These are phyloP conservation scores for Pseudorectes ferrugineus DNA, from an alignment of 2,113 vertebrate species.

Conservation along the genomic window DNA sequence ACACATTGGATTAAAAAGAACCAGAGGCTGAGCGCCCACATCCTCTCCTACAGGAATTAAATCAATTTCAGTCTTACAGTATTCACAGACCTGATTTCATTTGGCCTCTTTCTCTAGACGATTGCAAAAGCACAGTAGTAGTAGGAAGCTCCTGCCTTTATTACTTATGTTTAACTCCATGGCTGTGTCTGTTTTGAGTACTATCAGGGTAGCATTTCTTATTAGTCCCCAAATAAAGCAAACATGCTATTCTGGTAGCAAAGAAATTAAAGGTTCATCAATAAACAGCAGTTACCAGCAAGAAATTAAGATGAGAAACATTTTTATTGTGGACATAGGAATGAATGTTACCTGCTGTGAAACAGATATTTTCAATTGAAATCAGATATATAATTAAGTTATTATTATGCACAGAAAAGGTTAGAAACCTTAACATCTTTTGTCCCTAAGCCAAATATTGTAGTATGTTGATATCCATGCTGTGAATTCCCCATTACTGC, in stretches of 20 bases:
- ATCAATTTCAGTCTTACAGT: not conserved
- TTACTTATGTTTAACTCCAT: not conserved
- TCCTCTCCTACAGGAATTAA: conserved; percentile 24
- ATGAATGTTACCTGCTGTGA: conserved; percentile 7
- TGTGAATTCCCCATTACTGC: conserved; percentile 28
- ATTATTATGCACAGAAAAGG: conserved; percentile 20
- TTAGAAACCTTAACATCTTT: conserved; percentile 41
- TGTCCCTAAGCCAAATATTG: conserved; percentile 20
- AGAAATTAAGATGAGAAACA: conserved; percentile 1
- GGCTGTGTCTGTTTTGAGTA: not conserved
- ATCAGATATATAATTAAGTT: conserved; percentile 42
- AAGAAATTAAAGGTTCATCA: not conserved
- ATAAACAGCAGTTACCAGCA: not conserved
- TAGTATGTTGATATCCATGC: not conserved
- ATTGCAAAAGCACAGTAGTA: not conserved
- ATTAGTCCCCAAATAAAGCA: not conserved
- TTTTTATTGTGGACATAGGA: not conserved
- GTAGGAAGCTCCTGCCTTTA: not conserved
- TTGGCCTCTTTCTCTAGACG: not conserved
- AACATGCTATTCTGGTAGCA: not conserved
- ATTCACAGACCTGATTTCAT: conserved; percentile 1
- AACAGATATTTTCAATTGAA: conserved; percentile 37
- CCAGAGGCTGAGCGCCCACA: not conserved
- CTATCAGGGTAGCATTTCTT: not conserved
- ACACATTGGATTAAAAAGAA: not conserved